Base-by-base conservation (phyloP, 2,797 vertebrate species). In the Eulemur rubriventer region DNA sequence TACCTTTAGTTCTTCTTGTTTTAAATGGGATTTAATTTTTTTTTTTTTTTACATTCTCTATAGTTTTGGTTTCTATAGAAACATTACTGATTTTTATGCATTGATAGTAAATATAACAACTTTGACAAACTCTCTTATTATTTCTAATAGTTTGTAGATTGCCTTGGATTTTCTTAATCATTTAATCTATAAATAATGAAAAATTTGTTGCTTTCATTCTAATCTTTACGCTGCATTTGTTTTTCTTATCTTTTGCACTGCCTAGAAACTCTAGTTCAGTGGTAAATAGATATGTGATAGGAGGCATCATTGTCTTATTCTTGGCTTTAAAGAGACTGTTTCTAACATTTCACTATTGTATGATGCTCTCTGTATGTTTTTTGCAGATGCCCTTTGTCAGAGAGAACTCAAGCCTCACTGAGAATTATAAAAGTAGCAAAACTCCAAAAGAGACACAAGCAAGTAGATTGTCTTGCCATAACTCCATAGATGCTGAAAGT, bases 71-170 rank as follows among this genome's bases (percentile, higher is more conserved):
- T 35, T 85, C n/a, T 61, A 18, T 14, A 75, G 50, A 89, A 78
- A 89, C 5, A 28, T 33, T 86, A 38, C 55, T 72, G 55, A 79
- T 83, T 69, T 46, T 73, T 80, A 72, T 79, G 46, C 3, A 72
- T 63, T 48, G 10, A 63, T 69, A 52, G 70, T 84, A 61, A 93
- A 48, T 65, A 35, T 72, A 63, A 55, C 20, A 65, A 65, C 38
- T 46, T 65, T 89, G 50, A 46, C 65, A 79, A 79, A 48, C 38
- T 65, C 57, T 76, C 38, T 82, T 52, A 22, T 48, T 73, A 81
- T 46, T 91, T 96, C 46, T 61, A 80, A 35, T 92, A 89, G 50
- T 93, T 95, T 90, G 28, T 86, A 93, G 67, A 81, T 69, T 85
- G 43, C 33, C 80, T 86, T 95, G 69, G 24, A 75, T 90, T 92